Base-by-base conservation (phyloP, 1,140 invertebrate genomes). In the Olivierus martensii region DNA sequence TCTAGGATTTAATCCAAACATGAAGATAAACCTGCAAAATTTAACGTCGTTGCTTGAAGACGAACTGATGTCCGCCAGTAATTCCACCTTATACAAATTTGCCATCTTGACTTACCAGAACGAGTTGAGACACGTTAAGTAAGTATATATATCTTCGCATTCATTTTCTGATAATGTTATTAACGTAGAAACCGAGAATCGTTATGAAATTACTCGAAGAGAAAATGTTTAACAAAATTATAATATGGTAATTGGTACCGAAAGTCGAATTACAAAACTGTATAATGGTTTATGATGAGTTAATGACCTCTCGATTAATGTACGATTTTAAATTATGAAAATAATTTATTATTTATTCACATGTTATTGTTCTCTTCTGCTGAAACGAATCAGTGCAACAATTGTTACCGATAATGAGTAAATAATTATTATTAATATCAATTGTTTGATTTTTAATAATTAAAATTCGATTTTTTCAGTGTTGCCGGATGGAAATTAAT, bases 11-110 rank as follows among this genome's bases (percentile, higher is more conserved):
- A 73, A 68, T 60, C 55, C 63, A 5, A 70, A 71, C 17, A 66
- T 75, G 2, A 71, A 78, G 34, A 70, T 88, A 11, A 80, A 77
- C 50, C 65, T 86, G 2, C 63, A 66, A 1, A 82, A 87, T 47
- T 68, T 91, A 42, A 77, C 79, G n/a, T 73, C 72, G 51, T 76
- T 79, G 3, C 66, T 91, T 46, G 83, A 87, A 57, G 81, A 86
- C 49, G 83, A 87, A 65, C 61, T 84, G 11, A 73, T 76, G 55
- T 73, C 71, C 21, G 69, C 72, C n/a, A 61, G 64, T 52, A 74
- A 76, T 52, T 58, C 55, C 18, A 45, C 46, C 21, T 12, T 65
- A 7, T 61, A 60, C 41, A 63, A 70, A 49, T 62, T 66, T 19
- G 65, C 67, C 3, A 54, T 71, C n/a, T 58, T 63, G 9, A 62